Evolutionary conservation across 2,888 invertebrate species (phyloP), one percentile per base, ranked within the genome.

Genomic region (Dryobota labecula): DNA sequence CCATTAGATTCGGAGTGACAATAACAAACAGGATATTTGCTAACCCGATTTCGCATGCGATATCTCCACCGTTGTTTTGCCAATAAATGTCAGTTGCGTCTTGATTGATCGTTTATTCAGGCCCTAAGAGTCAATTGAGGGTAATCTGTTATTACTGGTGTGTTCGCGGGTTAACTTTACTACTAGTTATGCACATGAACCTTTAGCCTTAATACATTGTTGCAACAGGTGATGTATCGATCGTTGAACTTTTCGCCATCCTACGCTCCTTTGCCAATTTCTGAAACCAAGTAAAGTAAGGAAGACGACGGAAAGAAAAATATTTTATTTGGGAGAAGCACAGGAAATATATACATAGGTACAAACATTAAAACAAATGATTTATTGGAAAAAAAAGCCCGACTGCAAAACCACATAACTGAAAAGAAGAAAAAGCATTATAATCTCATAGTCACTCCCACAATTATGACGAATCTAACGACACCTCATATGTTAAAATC

Each of bases 41-140:
- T 13, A 49, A 33, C 60, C n/a, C 7, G 15, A 74, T 56, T 65
- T 38, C 38, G 15, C 27, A 57, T 13, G 51, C 13, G 36, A 54
- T 18, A 24, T 24, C 18, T 1, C n/a, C n/a, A 27, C 6, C 38
- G 8, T 33, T 24, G 56, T 78, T 54, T 63, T 13, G 27, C 24
- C 33, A 62, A 43, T 71, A 73, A 78, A 82, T 62, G 74, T 73
- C 67, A 79, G 53, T 68, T 57, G 56, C 38, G 13, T 24, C 3
- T 45, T 67, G 79, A 78, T 78, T 60, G 64, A 82, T 73, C 24
- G 54, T 61, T 15, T 51, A 61, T 4, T 8, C 2, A 30, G 11
- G 53, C 56, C 49, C 54, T 78, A 65, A 56, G 53, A 83, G 83
- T 65, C 62, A 73, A 79, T 79, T 83, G 80, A 79, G 83, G 79